Percentiles rank a stretch among this genome's conserved stretches.
Evolutionary conservation across 2,113 vertebrate species (phyloP).

Genomic region (Myiopsitta monachus): DNA sequence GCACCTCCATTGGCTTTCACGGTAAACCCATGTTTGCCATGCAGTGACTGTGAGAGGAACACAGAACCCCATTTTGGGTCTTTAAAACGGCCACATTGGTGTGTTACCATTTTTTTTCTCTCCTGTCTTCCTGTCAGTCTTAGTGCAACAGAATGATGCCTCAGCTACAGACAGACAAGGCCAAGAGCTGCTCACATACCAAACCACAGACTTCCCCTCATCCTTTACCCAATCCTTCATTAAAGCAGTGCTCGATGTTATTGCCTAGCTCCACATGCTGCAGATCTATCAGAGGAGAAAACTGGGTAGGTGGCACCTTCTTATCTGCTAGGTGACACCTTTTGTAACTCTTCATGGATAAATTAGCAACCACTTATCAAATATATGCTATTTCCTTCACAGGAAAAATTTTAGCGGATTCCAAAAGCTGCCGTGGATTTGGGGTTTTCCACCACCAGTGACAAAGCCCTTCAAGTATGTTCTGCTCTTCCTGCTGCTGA

Average conservation of each 20-base stretch:
- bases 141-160: background rate
- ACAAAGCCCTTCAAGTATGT: background rate
- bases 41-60: background rate
- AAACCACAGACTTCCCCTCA: background rate
- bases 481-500: background rate
- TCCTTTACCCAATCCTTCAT: background rate
- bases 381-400: background rate
- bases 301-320: background rate
- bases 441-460: background rate
- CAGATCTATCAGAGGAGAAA: background rate
- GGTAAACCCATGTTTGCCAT: background rate
- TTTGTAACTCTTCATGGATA: background rate
- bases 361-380: background rate
- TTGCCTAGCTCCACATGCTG: background rate
- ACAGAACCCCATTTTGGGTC: background rate
- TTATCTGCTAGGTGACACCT: background rate
- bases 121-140: background rate
- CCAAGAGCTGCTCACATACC: fast-evolving
- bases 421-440: background rate
- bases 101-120: background rate
- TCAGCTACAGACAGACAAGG: background rate
- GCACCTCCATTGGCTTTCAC: background rate
- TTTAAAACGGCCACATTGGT: background rate
- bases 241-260: background rate
- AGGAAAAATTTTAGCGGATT: background rate